Percentiles rank a stretch among this genome's conserved stretches.
These are phyloP conservation scores for Regulus satrapa DNA, from an alignment of 2,113 vertebrate species.

Conservation along the genomic window DNA sequence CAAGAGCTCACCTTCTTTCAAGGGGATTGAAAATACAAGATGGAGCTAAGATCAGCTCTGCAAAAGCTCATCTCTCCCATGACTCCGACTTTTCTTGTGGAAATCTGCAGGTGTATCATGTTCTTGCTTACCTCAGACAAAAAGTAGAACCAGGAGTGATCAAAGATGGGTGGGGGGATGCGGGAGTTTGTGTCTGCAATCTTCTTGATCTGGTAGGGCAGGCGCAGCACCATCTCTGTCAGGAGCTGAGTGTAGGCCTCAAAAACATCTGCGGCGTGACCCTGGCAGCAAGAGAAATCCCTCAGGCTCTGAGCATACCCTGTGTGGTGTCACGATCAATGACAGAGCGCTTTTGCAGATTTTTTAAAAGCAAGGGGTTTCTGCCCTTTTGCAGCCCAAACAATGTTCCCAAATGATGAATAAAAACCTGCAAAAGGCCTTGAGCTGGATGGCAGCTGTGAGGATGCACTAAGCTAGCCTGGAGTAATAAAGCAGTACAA, in stretches of 20 bases:
- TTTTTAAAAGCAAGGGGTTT: not conserved
- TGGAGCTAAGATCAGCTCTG: not conserved
- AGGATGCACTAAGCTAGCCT: not conserved
- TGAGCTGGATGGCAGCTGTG: not conserved
- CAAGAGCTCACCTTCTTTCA: not conserved
- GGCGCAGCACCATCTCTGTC: slow-evolving; percentile 95
- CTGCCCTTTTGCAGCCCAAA: not conserved
- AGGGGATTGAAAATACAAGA: not conserved
- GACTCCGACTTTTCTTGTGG: not conserved
- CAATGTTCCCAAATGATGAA: not conserved
- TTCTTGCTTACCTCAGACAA: slow-evolving; percentile 85
- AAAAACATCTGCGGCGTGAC: slow-evolving; percentile 96
- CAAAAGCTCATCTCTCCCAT: not conserved
- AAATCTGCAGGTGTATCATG: rapidly evolving
- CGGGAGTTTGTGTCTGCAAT: slow-evolving; percentile 94
- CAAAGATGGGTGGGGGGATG: slow-evolving; percentile 93
- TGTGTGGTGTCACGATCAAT: rapidly evolving
- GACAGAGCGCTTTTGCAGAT: not conserved
- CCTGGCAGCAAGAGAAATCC: slow-evolving; percentile 65
- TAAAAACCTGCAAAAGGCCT: not conserved
- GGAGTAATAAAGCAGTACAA: not conserved
- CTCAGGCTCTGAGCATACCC: not conserved
- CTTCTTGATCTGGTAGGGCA: slow-evolving; percentile 99
- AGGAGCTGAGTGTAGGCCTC: slow-evolving; percentile 97
- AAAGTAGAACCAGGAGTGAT: slow-evolving; percentile 98